Percentiles rank a stretch among this genome's conserved stretches.
Conservation (phyloP, 2,888 invertebrate genomes). For the Agonopterix heracliana region DNA sequence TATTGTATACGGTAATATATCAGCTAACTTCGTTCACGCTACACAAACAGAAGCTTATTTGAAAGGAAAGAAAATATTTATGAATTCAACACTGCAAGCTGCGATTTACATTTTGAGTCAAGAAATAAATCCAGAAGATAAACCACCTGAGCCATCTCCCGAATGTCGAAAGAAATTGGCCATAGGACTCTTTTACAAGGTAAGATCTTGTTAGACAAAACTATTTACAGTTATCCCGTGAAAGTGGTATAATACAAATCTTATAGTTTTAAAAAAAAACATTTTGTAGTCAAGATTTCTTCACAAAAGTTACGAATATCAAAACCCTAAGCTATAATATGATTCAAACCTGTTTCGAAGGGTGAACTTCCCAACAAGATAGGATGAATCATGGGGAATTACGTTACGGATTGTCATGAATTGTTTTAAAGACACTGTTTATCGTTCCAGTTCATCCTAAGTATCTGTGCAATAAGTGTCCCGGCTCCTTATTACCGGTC, state of each 20-base stretch:
- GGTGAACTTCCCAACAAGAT: no score
- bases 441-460: constrained; percentile 69
- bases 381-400: no score
- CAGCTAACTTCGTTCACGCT: constrained; percentile 76
- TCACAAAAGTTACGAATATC: no score
- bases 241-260: no score
- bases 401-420: no score
- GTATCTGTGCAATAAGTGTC: constrained; percentile 59
- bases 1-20: constrained; percentile 82
- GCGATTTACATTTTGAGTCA: constrained; percentile 69
- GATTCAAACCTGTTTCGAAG: no score
- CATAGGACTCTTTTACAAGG: constrained; percentile 87
- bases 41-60: constrained; percentile 72
- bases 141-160: constrained; percentile 80
- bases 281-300: no score
- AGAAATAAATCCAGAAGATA: constrained; percentile 79
- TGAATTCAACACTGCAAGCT: constrained; percentile 52
- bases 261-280: no score
- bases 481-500: constrained; percentile 54
- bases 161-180: constrained; percentile 82
- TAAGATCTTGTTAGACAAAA: constrained; percentile 28
- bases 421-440: no score
- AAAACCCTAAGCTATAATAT: no score
- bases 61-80: constrained; percentile 52
- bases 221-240: no score